phyloP scores from a whole-genome alignment of 2,113 vertebrate species.

The Chrysemys picta region DNA sequence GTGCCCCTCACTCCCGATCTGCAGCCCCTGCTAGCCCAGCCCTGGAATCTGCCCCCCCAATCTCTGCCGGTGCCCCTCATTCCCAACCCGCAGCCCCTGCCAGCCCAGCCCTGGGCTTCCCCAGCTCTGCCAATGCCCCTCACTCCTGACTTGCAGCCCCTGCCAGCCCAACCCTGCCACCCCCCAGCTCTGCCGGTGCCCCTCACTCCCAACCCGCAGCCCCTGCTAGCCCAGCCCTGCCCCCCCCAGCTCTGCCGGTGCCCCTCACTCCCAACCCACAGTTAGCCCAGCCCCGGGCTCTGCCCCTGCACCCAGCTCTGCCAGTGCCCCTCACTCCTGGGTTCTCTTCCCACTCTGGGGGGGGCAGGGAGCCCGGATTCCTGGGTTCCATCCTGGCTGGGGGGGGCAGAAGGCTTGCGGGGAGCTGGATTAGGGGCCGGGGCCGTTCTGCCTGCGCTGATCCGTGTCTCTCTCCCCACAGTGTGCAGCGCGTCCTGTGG shows the following conservation, averaged over 20 bases:
- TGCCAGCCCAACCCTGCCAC: background rate
- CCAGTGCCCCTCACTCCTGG: background rate
- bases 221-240: background rate
- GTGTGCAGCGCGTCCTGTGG: constrained; percentile 7
- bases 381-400: background rate
- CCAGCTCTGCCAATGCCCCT: background rate
- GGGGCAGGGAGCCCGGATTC: background rate
- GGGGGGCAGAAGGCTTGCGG: background rate
- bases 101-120: no score
- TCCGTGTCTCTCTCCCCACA: background rate
- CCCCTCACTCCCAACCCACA: background rate
- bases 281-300: background rate
- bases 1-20: background rate
- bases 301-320: background rate
- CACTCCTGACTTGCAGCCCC: background rate
- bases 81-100: no score
- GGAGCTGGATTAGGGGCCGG: no score
- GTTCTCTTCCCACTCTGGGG: background rate
- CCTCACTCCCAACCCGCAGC: background rate
- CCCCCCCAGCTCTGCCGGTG: background rate
- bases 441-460: no score
- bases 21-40: no score
- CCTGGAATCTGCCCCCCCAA: no score
- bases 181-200: no score
- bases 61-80: no score